Base-by-base conservation (phyloP, 2,797 vertebrate genomes). In the Peromyscus aztecus region DNA sequence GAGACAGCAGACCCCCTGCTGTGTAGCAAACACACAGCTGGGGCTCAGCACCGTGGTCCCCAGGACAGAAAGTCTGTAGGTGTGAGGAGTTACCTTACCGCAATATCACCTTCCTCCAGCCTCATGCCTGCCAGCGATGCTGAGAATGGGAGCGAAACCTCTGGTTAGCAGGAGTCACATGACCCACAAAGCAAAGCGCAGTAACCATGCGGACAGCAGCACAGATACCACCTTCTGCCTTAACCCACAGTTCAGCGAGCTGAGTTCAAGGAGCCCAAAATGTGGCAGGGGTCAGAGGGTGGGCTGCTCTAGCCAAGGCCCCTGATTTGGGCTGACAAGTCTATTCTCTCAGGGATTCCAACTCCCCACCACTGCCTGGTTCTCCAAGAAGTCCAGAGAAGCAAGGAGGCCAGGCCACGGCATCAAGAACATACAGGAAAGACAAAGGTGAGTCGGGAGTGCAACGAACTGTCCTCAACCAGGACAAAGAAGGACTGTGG, bases 71-170 rank as follows among this genome's bases (percentile, higher is more conserved):
- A 59, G 57, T 19, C 87, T 23, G 24, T 34, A 14, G 23, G 31
- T 19, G 1, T 37, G 43, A 49, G 76, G 87, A 37, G 78, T 52
- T 80, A 63, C 98, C 99, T 99, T 98, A 99, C 99, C 37, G 99
- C 99, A 96, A 99, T 98, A 98, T 99, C 99, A 80, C 99, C 99
- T 96, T 99, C 99, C 95, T 99, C 98, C 13, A 99, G 99, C 83
- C 98, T 99, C 99, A 99, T 99, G 94, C 99, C 99, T 37, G 99
- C 99, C 98, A 99, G 97, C 0, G 99, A 99, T 0, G 99, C 99
- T 99, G 98, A 97, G 98, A 98, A 98, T 0, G 31, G 49, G 94
- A 95, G 65, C 57, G 97, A 31, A 95, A 80, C 1, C 37, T 90
- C 80, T 63, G 85, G 83, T 98, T 93, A 98, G 90, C 55, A 24